Evolutionary conservation across 2,888 invertebrate genomes (phyloP).

Genomic region (Leuctra nigra): DNA sequence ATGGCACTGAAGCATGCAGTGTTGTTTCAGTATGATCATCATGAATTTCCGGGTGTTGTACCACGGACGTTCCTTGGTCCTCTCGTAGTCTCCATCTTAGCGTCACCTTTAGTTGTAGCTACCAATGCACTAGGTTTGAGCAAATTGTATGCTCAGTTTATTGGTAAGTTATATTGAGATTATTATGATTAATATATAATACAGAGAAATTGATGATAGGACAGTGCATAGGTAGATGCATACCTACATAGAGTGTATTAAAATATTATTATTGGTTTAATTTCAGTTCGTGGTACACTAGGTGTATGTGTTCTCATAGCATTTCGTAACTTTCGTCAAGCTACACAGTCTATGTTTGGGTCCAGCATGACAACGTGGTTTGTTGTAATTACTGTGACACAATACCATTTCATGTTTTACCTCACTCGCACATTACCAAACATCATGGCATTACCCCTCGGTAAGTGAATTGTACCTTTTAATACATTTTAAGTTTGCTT

Average conservation of each 20-base stretch:
- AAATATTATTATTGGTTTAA: no score
- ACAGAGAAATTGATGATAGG: no score
- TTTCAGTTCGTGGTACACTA: conserved; percentile 75
- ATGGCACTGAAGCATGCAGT: not conserved
- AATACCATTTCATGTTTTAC: conserved; percentile 98
- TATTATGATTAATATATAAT: no score
- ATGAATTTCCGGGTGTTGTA: conserved; percentile 95
- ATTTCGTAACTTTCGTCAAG: conserved; percentile 65
- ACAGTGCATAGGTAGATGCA: no score
- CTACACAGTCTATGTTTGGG: conserved; percentile 73
- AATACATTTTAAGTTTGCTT: no score
- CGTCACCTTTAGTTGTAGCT: conserved; percentile 66
- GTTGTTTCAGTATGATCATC: conserved; percentile 86
- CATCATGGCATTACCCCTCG: conserved; percentile 84
- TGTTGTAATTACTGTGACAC: conserved; percentile 75
- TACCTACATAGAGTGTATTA: no score
- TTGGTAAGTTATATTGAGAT: conserved; percentile 54
- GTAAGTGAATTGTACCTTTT: conserved; percentile 50
- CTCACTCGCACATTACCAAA: conserved; percentile 92
- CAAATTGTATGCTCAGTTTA: conserved; percentile 85
- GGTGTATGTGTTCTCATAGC: conserved; percentile 67
- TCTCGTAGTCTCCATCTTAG: conserved; percentile 66
- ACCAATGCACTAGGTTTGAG: conserved; percentile 61
- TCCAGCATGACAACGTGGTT: conserved; percentile 73
- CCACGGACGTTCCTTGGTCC: conserved; percentile 95